Base-by-base conservation (phyloP, 2,797 vertebrate genomes). In the Calcarius lapponicus region DNA sequence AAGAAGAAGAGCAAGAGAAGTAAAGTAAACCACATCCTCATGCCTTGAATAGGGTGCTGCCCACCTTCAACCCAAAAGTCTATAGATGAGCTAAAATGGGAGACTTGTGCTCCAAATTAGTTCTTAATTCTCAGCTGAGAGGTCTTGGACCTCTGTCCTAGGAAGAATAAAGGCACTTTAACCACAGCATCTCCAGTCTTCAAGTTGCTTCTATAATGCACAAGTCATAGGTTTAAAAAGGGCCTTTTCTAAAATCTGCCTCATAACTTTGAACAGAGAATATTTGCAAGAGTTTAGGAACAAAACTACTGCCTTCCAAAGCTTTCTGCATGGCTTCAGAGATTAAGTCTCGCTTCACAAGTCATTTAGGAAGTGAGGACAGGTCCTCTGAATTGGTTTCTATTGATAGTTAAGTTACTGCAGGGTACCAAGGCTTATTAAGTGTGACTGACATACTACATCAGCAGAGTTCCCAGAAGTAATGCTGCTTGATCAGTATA, bases 381-480 rank as follows among this genome's bases (percentile, higher is more conserved):
- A 75, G 15, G 32, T 67, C 61, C 17, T 86, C 54, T 75, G 25
- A 51, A 21, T 51, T 18, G 11, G 14, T 72, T 90, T 94, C 32
- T 79, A 11, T 38, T 65, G 40, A 62, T 7, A 60, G 60, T 50
- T 89, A 72, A 65, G 28, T 47, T 91, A 80, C 76, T 80, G 45
- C n/a, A 69, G 51, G 31, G 20, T 47, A 38, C 31, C 69, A 69
- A 73, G 53, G n/a, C 31, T 80, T 76, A 62, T 34, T 76, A 80
- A 21, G 32, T 47, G 61, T 90, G 74, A 65, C 66, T 84, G 70
- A 81, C 73, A 42, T 67, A 72, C 62, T 90, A 81, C 8, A 6
- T 75, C 82, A 86, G 58, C 83, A 83, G 69, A 90, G 53, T 45
- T 92, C 92, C 69, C 88, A 72, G n/a, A 73, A 60, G 69, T 90